These are phyloP conservation scores for Seira sanloemensis DNA, from an alignment of 2,888 invertebrate species.

Conservation along the genomic window DNA sequence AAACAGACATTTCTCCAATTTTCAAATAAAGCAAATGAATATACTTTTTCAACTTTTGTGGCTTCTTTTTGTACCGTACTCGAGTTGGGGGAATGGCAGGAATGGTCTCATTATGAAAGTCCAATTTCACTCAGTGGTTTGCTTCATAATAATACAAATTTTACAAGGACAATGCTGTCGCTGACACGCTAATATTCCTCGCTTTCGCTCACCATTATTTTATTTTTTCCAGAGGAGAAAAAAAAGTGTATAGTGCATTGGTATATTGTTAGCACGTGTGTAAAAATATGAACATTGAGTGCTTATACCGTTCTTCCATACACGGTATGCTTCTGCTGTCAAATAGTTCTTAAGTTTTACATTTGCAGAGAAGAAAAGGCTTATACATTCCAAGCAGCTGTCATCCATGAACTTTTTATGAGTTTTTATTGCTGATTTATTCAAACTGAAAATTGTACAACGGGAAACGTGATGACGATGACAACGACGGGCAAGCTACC, in stretches of 20 bases:
- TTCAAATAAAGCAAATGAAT: neutral
- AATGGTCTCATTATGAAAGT: conserved; percentile 15
- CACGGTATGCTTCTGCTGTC: neutral
- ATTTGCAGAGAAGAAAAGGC: neutral
- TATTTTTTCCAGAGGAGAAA: neutral
- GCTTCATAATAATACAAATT: conserved; percentile 27
- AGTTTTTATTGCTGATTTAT: conserved; percentile 26
- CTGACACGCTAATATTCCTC: conserved; percentile 14
- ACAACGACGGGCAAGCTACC: too few species aligned
- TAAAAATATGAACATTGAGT: conserved; percentile 3
- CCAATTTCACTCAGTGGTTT: neutral
- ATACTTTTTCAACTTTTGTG: neutral
- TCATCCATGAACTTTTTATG: conserved; percentile 25
- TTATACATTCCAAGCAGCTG: conserved; percentile 1
- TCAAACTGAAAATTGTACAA: conserved; percentile 13
- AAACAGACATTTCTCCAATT: neutral
- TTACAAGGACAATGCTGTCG: conserved; percentile 29
- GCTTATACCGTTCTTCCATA: neutral
- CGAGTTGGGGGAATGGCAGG: neutral
- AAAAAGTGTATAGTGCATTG: neutral
- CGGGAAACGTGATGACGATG: neutral
- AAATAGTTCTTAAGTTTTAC: conserved; percentile 1
- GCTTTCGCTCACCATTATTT: neutral
- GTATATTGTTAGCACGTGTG: conserved; percentile 16
- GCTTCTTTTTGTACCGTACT: neutral